Evolutionary conservation across 53 echinoderm and acorn worm genomes (phyloP).

Genomic region (Holothuria scabra): DNA sequence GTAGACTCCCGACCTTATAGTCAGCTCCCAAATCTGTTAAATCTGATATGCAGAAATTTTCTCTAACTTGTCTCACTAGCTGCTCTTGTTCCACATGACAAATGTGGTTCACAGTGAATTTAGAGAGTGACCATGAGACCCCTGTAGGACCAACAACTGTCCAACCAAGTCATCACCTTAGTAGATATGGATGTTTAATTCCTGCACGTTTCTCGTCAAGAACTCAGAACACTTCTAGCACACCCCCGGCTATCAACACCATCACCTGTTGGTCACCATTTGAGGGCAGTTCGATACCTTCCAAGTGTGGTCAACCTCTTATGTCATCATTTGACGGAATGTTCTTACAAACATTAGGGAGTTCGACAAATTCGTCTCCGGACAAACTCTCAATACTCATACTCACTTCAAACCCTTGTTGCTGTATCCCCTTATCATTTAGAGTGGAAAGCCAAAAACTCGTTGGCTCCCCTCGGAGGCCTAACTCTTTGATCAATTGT

Average conservation of each 20-base stretch:
- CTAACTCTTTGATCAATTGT: background rate
- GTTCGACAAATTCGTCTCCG: conserved; percentile 24
- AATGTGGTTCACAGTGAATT: background rate
- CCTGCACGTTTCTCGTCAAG: conserved; percentile 47
- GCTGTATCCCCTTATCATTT: conserved; percentile 3
- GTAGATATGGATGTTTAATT: conserved; percentile 42
- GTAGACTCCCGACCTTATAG: conserved; percentile 31
- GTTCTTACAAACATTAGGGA: conserved; percentile 20
- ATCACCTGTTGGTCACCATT: background rate
- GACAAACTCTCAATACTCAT: conserved; percentile 26
- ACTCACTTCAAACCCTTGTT: conserved; percentile 26
- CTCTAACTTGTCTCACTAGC: conserved; percentile 27
- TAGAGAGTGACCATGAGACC: background rate
- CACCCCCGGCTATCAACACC: conserved; percentile 47
- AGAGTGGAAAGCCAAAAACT: too few species aligned
- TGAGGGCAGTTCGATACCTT: conserved; percentile 28
- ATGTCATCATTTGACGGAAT: conserved; percentile 47
- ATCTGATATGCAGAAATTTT: conserved; percentile 46
- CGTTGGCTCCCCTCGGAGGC: too few species aligned
- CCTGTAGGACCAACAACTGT: conserved; percentile 43
- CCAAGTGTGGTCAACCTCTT: conserved; percentile 36
- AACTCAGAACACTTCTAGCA: conserved; percentile 52
- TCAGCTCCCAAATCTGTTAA: background rate
- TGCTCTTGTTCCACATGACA: background rate
- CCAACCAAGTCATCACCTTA: conserved; percentile 40